Conservation (phyloP, 2,888 invertebrate genomes). For the Nasonia oneida region DNA sequence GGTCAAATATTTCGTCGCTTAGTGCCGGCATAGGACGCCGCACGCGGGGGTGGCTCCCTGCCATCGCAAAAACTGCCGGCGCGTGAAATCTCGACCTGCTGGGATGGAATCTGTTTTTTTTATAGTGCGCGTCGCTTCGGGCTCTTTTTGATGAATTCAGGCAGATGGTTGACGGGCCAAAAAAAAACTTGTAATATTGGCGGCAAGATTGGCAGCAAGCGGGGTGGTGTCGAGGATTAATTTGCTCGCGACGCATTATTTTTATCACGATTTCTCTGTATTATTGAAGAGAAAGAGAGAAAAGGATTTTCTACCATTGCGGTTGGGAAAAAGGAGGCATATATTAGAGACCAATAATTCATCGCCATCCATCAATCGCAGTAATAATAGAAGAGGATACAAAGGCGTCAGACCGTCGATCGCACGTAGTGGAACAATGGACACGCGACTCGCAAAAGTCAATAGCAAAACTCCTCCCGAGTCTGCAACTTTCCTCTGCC, state of each 20-base stretch:
- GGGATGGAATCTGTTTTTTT: background rate
- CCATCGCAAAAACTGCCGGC: background rate
- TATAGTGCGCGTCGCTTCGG: background rate
- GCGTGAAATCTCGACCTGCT: background rate
- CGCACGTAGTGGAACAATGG: background rate
- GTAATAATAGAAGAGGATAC: background rate
- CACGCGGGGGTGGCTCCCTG: background rate
- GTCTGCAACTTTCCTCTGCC: constrained; percentile 32
- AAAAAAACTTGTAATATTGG: background rate
- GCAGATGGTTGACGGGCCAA: background rate
- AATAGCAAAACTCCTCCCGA: constrained; percentile 9
- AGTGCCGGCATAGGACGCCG: background rate
- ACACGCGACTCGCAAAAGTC: background rate
- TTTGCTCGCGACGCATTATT: background rate
- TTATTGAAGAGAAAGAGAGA: too few relatives aligned
- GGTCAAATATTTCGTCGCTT: constrained; percentile 46
- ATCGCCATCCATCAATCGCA: too few relatives aligned
- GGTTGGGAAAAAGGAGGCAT: background rate
- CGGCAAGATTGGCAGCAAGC: background rate
- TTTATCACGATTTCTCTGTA: too few relatives aligned
- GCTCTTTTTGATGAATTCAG: background rate
- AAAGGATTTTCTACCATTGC: background rate
- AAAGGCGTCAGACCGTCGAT: constrained; percentile 21
- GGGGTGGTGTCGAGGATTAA: background rate
- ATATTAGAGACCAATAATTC: too few relatives aligned